These are phyloP conservation scores for Balaeniceps rex DNA, from an alignment of 2,113 vertebrate species.

Conservation along the genomic window DNA sequence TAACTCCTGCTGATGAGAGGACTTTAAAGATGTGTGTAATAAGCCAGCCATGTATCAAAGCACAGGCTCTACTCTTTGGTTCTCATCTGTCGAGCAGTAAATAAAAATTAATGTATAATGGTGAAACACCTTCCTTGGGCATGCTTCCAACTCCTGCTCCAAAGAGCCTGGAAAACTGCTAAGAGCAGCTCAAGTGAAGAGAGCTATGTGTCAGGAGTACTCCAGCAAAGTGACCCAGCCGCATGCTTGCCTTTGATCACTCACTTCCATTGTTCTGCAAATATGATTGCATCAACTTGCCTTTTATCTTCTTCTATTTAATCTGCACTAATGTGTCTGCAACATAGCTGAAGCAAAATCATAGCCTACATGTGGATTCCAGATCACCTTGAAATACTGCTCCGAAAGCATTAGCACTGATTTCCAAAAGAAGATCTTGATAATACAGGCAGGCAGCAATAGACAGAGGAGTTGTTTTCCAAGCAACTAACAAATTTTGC, in stretches of 20 bases:
- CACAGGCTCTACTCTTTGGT: neutral
- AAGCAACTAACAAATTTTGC: neutral
- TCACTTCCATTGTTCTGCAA: neutral
- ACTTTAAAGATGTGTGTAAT: neutral
- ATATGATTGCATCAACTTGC: neutral
- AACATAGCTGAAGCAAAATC: neutral
- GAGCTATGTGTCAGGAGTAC: neutral
- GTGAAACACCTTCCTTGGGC: neutral
- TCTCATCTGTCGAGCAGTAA: neutral
- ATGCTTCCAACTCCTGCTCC: neutral
- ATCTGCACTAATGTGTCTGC: neutral
- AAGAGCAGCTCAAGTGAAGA: neutral
- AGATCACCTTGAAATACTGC: neutral
- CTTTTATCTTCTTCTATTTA: slow-evolving; percentile 34
- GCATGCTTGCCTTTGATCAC: neutral
- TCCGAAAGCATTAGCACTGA: neutral
- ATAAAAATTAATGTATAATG: neutral
- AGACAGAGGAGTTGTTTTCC: neutral
- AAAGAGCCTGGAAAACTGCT: slow-evolving; percentile 7
- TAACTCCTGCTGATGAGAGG: neutral
- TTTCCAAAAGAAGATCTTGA: neutral
- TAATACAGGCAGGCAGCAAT: neutral
- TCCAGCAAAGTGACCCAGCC: neutral
- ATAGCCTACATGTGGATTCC: neutral
- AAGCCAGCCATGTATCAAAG: neutral